Percentiles rank a stretch among this genome's conserved stretches.
Conservation (phyloP, 1,140 invertebrate genomes). For the Drosophila erecta region DNA sequence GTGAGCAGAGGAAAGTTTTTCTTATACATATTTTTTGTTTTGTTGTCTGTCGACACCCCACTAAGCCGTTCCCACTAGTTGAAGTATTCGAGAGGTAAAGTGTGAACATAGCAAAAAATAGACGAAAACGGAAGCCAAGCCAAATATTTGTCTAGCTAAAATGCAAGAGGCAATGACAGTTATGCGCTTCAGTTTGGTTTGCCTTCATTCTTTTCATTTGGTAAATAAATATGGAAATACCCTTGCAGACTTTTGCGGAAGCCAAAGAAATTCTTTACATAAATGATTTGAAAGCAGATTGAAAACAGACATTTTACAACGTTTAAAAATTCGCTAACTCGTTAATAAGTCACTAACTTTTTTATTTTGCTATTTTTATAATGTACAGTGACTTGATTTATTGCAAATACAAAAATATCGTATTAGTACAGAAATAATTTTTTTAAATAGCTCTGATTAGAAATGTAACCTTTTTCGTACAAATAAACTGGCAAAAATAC, state of each 20-base stretch:
- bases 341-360: no score
- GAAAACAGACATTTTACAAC: no score
- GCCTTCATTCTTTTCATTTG: neutral
- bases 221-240: conserved; percentile 2
- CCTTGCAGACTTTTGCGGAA: conserved; percentile 16
- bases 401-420: no score
- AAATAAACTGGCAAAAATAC: no score
- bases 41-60: conserved; percentile 12
- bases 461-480: no score
- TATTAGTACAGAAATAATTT: no score
- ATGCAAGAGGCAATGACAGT: conserved; percentile 62
- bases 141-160: conserved; percentile 76
- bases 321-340: no score
- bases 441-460: no score
- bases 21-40: neutral
- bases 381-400: no score
- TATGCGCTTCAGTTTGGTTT: conserved; percentile 8
- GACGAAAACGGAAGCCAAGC: conserved; percentile 60
- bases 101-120: conserved; percentile 29
- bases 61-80: conserved; percentile 5
- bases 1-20: conserved; percentile 11
- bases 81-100: conserved; percentile 11
- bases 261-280: no score
- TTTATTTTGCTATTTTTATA: no score
- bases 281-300: no score